Evolutionary conservation across 2,113 vertebrate genomes (phyloP).

Genomic region (Meriones unguiculatus): DNA sequence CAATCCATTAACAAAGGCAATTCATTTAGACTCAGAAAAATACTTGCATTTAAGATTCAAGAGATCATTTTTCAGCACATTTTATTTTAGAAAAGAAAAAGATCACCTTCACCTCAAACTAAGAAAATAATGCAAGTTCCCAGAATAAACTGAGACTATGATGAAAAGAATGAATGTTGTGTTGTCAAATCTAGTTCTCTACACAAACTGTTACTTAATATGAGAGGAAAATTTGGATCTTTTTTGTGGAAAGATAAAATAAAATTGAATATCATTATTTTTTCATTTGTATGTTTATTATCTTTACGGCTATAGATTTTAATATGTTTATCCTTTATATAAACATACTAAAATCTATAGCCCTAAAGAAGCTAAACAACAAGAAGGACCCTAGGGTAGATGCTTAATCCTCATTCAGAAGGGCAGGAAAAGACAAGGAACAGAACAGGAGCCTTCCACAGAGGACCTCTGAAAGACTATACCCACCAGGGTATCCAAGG

Average conservation of each 20-base stretch:
- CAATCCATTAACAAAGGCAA: conserved; percentile 40
- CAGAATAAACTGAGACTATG: conserved; percentile 41
- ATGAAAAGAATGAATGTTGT: not conserved
- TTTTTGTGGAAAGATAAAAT: not conserved
- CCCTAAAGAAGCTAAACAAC: too few species aligned
- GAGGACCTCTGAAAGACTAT: too few species aligned
- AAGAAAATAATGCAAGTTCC: not conserved
- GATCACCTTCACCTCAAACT: not conserved
- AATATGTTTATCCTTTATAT: too few species aligned
- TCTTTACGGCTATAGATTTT: too few species aligned
- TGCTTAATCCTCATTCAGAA: too few species aligned
- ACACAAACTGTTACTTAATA: not conserved
- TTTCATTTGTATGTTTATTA: not conserved
- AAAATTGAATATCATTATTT: not conserved
- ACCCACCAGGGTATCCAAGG: too few species aligned
- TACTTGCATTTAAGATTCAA: conserved; percentile 24
- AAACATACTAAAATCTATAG: too few species aligned
- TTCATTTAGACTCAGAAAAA: not conserved
- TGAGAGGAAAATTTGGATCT: not conserved
- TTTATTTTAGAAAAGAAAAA: not conserved
- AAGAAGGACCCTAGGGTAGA: too few species aligned
- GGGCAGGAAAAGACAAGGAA: too few species aligned
- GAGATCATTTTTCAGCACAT: conserved; percentile 3
- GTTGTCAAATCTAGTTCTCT: not conserved
- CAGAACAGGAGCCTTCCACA: too few species aligned